These are phyloP conservation scores for Caenorhabditis zanzibari DNA, from an alignment of 2,888 invertebrate species.

Conservation along the genomic window DNA sequence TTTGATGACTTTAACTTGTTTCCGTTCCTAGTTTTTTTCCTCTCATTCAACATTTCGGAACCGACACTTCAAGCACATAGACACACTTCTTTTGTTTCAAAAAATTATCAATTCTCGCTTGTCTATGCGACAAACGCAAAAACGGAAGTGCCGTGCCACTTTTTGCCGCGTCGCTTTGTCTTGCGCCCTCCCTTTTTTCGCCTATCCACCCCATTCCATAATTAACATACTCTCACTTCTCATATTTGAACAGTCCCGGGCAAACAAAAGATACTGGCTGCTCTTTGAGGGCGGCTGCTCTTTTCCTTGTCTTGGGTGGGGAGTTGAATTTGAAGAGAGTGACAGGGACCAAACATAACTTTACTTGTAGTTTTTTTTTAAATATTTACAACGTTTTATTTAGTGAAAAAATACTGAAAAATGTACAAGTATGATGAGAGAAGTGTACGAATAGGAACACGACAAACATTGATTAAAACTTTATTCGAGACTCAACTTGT, in stretches of 20 bases:
- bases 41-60: neutral
- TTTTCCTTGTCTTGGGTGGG: conserved; percentile 37
- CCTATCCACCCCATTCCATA: conserved; percentile 43
- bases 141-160: conserved; percentile 60
- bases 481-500: conserved; percentile 16
- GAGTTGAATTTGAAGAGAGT: neutral
- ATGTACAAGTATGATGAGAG: conserved; percentile 31
- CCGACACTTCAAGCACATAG: neutral
- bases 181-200: conserved; percentile 10
- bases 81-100: conserved; percentile 18
- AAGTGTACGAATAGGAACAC: conserved; percentile 2
- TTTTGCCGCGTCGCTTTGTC: conserved; percentile 54
- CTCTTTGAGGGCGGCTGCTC: conserved; percentile 42
- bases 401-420: neutral
- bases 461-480: conserved; percentile 18
- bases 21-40: neutral
- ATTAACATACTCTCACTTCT: conserved; percentile 64
- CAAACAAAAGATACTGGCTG: conserved; percentile 57
- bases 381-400: conserved; percentile 17
- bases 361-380: neutral
- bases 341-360: neutral
- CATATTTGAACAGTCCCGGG: conserved; percentile 56
- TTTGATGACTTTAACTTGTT: neutral
- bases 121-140: conserved; percentile 44
- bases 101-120: conserved; percentile 39